Base-by-base conservation (phyloP, 2,888 invertebrate species). In the Horisme vitalbata region DNA sequence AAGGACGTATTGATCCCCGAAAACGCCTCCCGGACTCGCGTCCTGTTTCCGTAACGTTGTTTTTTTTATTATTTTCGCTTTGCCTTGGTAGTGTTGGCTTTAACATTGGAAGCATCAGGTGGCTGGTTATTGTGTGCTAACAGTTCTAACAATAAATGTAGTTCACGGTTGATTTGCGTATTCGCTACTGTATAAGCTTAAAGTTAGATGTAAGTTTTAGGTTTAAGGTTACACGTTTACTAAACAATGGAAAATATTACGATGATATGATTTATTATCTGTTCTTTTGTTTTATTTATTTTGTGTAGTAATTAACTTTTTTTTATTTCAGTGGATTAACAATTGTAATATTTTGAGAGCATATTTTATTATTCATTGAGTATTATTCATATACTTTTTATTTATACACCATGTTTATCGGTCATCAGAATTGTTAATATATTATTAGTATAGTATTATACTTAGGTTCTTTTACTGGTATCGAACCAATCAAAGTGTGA, bases 11-110 rank as follows among this genome's bases (percentile, higher is more conserved):
- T 64, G 45, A 74, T 61, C 58, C 63, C 56, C 28, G 65, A 66
- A 65, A 65, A 59, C 79, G 87, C 88, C 88, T 88, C 88, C 86
- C 73, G 88, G 85, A 85, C 83, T 78, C 86, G 79, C 75, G 76
- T 83, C 85, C 87, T 80, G 86, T 85, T 76, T 83, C 85, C 89
- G 89, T 89, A 88, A 88, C 83, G 89, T 87, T 88, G 83, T 70
- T 47, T 49, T 66, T 75, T 36, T 52, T 75, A 18, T 83, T 79
- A 79, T 83, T 87, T 81, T 71, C 72, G 87, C 86, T 88, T 89
- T 79, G 88, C 83, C 83, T 87, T 84, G 85, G 87, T 88, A 87
- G 83, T 74, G 75, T 87, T 83, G 83, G 88, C 86, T 82, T 85
- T 88, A 85, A 86, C 82, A 81, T 72, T 74, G 83, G 83, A 75